Evolutionary conservation across 2,888 invertebrate genomes (phyloP).

Genomic region (Asteroscopus sphinx): DNA sequence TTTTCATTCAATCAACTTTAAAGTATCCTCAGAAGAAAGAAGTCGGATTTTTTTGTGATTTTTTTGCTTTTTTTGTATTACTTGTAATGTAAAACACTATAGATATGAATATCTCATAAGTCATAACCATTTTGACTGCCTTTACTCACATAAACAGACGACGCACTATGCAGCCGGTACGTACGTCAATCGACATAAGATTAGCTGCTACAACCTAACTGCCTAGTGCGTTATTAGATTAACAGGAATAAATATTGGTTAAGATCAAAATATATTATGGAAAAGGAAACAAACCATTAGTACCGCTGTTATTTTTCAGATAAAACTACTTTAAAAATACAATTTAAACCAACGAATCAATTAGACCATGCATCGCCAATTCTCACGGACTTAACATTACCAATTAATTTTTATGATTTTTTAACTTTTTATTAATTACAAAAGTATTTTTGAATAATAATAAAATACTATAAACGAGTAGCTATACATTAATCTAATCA

Average conservation of each 20-base stretch:
- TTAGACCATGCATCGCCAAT: conserved; percentile 63
- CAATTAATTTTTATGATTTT: conserved; percentile 65
- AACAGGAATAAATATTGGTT: conserved; percentile 47
- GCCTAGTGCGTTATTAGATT: conserved; percentile 21
- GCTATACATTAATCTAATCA: conserved; percentile 60
- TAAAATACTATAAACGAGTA: conserved; percentile 65
- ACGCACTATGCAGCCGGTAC: conserved; percentile 15
- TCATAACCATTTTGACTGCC: conserved; percentile 44
- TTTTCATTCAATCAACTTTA: conserved; percentile 25
- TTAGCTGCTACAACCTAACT: conserved; percentile 19
- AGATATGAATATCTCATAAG: conserved; percentile 49
- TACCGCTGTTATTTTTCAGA: conserved; percentile 52
- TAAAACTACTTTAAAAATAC: conserved; percentile 56
- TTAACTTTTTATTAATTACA: conserved; percentile 63
- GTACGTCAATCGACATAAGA: conserved; percentile 4
- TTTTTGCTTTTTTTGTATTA: conserved; percentile 55
- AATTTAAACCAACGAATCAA: conserved; percentile 53
- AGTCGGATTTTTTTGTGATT: conserved; percentile 46
- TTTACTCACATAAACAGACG: conserved; percentile 30
- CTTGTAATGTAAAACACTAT: conserved; percentile 54
- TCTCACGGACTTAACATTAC: conserved; percentile 65
- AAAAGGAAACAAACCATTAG: conserved; percentile 54
- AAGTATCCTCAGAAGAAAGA: conserved; percentile 31
- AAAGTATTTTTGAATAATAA: conserved; percentile 62
- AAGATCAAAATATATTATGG: conserved; percentile 47